These are phyloP conservation scores for Tupaia chinensis DNA, from an alignment of 2,113 vertebrate genomes.

Conservation along the genomic window DNA sequence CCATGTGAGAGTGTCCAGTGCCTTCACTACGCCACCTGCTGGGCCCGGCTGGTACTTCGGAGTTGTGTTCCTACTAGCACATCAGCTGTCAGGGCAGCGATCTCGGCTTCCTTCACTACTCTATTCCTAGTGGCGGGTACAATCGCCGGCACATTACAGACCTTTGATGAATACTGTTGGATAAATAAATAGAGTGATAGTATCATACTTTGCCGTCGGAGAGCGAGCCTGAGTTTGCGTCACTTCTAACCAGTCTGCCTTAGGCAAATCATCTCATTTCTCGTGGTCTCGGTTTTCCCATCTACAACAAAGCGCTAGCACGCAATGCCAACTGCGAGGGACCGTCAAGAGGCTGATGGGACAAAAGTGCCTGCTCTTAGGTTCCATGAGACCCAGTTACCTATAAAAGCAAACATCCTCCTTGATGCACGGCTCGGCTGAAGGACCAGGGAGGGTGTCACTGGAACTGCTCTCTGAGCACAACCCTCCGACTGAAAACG, in stretches of 20 bases:
- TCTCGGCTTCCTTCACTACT: background rate
- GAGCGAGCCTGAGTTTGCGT: conserved; percentile 3
- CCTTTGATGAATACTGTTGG: background rate
- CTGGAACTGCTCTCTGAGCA: background rate
- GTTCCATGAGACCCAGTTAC: background rate
- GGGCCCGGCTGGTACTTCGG: background rate
- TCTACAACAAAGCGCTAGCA: background rate
- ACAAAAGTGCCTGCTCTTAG: background rate
- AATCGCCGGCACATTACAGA: background rate
- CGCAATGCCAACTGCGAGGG: background rate
- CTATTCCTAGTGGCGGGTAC: background rate
- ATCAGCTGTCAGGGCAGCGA: background rate
- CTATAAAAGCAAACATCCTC: background rate
- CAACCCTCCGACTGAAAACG: background rate
- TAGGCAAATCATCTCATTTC: background rate
- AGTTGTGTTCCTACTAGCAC: background rate
- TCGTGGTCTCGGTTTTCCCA: background rate
- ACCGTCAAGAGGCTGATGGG: background rate
- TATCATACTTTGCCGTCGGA: background rate
- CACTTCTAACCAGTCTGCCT: background rate
- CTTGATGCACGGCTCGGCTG: background rate
- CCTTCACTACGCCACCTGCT: no score
- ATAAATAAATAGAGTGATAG: background rate
- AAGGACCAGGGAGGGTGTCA: background rate
- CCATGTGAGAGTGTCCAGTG: no score